A percentile compares a stretch with the other conserved stretches of the same genome.
Conservation (phyloP, 2,113 vertebrate genomes). For the Anguilla japonica region DNA sequence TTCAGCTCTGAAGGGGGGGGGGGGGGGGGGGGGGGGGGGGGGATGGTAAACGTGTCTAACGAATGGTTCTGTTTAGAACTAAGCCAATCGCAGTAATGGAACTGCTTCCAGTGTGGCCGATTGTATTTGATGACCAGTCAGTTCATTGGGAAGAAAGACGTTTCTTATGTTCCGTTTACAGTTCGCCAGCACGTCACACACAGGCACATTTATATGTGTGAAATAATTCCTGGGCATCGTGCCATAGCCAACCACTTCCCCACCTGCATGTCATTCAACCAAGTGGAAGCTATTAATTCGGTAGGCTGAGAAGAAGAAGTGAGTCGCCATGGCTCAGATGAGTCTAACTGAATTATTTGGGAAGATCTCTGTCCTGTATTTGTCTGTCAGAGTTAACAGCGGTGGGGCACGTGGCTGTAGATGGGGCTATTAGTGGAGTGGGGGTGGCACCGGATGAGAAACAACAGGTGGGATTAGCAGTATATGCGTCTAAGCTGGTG, state of each 20-base stretch:
- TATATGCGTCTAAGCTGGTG: background rate
- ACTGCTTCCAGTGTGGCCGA: background rate
- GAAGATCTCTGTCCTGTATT: background rate
- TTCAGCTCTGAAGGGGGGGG: background rate
- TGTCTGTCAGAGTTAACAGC: background rate
- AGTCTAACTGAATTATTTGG: background rate
- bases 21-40: background rate
- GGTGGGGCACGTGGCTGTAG: background rate
- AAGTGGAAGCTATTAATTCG: background rate
- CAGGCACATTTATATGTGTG: background rate
- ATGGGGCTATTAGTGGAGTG: too few relatives aligned
- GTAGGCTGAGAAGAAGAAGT: background rate
- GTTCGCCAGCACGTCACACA: background rate
- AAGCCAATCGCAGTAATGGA: background rate
- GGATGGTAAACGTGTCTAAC: background rate
- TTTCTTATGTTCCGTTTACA: background rate
- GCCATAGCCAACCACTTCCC: background rate
- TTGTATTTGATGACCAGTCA: background rate
- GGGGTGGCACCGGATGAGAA: background rate
- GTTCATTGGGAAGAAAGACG: background rate
- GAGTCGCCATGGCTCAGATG: background rate
- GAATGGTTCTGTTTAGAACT: background rate
- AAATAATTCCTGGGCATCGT: background rate
- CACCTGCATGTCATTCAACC: background rate
- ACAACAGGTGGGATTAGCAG: background rate